Evolutionary conservation across 2,797 vertebrate genomes (phyloP), one percentile per base, ranked within the genome.

Genomic region (Phaenicophaeus curvirostris): DNA sequence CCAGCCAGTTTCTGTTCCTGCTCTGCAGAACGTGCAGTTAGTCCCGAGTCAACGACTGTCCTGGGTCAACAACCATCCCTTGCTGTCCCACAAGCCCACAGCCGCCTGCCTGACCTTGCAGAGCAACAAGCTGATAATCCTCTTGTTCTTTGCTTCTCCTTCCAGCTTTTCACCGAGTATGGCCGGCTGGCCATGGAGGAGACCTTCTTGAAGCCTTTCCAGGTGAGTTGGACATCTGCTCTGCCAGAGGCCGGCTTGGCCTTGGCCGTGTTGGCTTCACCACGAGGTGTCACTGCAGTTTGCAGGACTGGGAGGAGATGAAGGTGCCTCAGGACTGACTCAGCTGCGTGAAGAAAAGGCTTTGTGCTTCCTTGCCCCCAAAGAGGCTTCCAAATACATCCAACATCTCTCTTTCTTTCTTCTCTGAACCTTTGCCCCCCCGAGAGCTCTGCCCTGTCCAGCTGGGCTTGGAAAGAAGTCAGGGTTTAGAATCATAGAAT

Each of bases 131-230:
- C 75, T 93, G 28, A 72, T n/a, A 9, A 6, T 15, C 35, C 82
- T 19, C 24, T 21, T 83, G 15, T 63, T 28, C 33, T 66, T n/a
- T 58, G 37, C 66, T 89, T 73, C 58, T 75, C 27, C 19, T 96
- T 96, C 23, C 96, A 99, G 99, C 99, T 99, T 46, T 99, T 99
- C 97, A 99, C 99, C 1, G 99, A 99, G 89, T 99, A 99, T 4
- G 99, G 99, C 81, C 97, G 99, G 85, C 97, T 99, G 90, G 99
- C 99, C 25, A 99, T 99, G 99, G 99, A 99, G 93, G 99, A 99
- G 97, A 99, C 99, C 0, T 99, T 99, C 95, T 98, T 99, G 95
- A 99, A 99, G 96, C 99, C 99, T 4, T 99, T 99, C 96, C 99
- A 99, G 99, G 99, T 99, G 97, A 97, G 98, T 92, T 44, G 42